phyloP scores from a whole-genome alignment of 2,888 invertebrate genomes.

The Omphaloscelis lunosa region DNA sequence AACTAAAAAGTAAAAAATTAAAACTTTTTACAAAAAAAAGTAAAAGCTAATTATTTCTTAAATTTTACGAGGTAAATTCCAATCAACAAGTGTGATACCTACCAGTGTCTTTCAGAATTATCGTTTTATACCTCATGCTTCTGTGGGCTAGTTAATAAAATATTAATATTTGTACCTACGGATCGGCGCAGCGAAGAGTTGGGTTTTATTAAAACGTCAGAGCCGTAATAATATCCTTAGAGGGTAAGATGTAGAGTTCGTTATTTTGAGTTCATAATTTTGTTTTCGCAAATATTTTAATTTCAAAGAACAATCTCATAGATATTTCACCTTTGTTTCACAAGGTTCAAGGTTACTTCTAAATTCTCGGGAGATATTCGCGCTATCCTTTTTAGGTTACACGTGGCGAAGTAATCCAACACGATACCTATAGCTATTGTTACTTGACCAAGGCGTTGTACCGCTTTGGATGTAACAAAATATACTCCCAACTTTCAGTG shows the following conservation, averaged over 20 bases:
- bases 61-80: too few species aligned
- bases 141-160: background rate
- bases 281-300: constrained; percentile 9
- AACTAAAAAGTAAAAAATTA: too few species aligned
- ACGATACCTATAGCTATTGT: constrained; percentile 3
- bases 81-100: too few species aligned
- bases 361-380: constrained; percentile 7
- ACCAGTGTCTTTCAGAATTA: background rate
- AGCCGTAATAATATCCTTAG: background rate
- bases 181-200: background rate
- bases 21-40: too few species aligned
- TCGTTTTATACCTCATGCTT: background rate
- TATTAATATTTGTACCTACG: background rate
- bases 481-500: constrained; percentile 28
- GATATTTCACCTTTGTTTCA: background rate
- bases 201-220: background rate
- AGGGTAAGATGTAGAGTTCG: background rate
- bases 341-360: background rate
- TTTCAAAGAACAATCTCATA: background rate
- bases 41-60: background rate
- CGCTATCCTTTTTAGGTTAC: constrained; percentile 20
- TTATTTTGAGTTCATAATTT: constrained; percentile 11
- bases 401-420: constrained; percentile 15
- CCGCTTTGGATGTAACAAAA: constrained; percentile 7
- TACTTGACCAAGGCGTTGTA: constrained; percentile 9